Evolutionary conservation across 2,888 invertebrate species (phyloP), one percentile per base, ranked within the genome.

Genomic region (Notodonta ziczac): DNA sequence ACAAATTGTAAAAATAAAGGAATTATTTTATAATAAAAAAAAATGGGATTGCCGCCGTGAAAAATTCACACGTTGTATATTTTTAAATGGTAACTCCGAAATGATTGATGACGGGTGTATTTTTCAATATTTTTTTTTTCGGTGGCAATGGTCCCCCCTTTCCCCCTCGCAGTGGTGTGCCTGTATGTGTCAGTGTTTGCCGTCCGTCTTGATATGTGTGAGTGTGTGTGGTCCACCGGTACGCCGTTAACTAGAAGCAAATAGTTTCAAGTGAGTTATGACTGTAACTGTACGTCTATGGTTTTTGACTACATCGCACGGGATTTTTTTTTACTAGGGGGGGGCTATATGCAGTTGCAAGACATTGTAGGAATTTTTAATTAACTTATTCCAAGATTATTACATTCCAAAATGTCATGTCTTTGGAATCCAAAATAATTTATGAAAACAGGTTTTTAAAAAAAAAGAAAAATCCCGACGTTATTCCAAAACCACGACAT

Each of bases 191-290:
- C 77, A 76, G 85, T 90, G 88, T 87, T 79, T 80, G 89, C 86
- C 90, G 81, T 88, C 92, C 90, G 83, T 91, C 93, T 92, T 93
- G 93, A 93, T 93, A 93, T 93, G 93, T 93, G 92, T 92, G 87
- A 86, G 85, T 89, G 85, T 91, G 87, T 91, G 85, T 89, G 81
- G 85, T 79, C 88, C 90, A 82, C 87, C 86, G 85, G 80, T 72
- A 80, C 90, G 88, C 91, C 91, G 82, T 90, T 92, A 93, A 85
- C 93, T 93, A 93, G 91, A 93, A 93, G 88, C 89, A 92, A 91
- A 93, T 86, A 91, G 88, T 84, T 81, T 76, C 79, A 83, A 80
- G 89, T 92, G 87, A 91, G 90, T 89, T 80, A 69, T 70, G 81
- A 77, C 83, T 88, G 87, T 86, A 72, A 46, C 5, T 46, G 46